Base-by-base conservation (phyloP, 2,113 vertebrate species). In the Paradisaea rubra region DNA sequence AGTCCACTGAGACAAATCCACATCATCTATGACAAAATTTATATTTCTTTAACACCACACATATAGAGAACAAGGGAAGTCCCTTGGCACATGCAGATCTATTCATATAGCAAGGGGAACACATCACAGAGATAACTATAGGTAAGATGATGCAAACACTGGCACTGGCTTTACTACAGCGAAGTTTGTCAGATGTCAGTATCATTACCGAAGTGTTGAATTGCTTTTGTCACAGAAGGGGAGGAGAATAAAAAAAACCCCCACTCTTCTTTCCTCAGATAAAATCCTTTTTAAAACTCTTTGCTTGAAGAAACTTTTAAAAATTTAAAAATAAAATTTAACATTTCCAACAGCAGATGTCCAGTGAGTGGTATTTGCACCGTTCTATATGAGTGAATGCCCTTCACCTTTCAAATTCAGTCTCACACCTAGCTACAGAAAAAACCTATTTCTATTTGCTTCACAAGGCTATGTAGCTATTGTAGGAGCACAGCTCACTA, bases 1-100 rank as follows among this genome's bases (percentile, higher is more conserved):
- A 35, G 94, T 97, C 96, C 98, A 98, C 87, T 98, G 86, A 42
- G 97, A 98, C 4, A 98, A 95, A 83, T 99, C 99, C 70, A 98
- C 97, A 13, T 97, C 97, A 97, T 99, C 99, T 99, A 91, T 24
- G 44, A 91, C 21, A 91, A 92, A 49, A 85, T 9, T 6, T 63
- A 0, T 21, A 86, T n/a, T 35, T 81, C 30, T 69, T 89, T 66
- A 95, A 59, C 25, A 92, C 17, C 53, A 81, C 15, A 17, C 7
- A 47, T 15, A 59, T 1, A 17, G 86, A 84, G 13, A 70, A 33
- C 30, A 88, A 37, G 9, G 7, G 24, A 76, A 94, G 14, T 49
- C 22, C 47, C 31, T 74, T 21, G 42, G 45, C 23, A 49, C 20
- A 60, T 23, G 30, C 27, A 59, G 7, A 54, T 45, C 63, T 64